phyloP scores from a whole-genome alignment of 2,797 vertebrate genomes.

The Setipinna tenuifilis region DNA sequence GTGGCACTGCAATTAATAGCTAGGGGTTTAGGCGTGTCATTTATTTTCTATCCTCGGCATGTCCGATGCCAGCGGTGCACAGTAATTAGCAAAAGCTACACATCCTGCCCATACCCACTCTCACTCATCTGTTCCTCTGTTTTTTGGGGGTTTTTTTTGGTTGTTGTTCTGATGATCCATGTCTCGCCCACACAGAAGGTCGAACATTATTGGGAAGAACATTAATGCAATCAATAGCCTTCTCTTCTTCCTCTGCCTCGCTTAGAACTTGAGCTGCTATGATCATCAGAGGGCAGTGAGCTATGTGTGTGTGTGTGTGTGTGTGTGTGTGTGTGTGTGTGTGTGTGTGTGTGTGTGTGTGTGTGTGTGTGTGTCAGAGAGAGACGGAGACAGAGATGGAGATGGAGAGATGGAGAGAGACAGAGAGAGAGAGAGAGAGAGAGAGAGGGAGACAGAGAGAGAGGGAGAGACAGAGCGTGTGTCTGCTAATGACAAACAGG shows the following conservation, averaged over 20 bases:
- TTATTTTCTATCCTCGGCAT: background rate
- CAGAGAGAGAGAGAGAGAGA: background rate
- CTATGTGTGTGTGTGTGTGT: background rate
- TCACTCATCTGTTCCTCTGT: background rate
- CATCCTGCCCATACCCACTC: background rate
- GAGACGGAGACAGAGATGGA: no score
- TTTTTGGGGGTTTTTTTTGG: background rate
- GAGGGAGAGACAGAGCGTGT: background rate
- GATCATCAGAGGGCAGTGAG: background rate
- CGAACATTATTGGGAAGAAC: background rate
- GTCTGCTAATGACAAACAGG: conserved; percentile 29
- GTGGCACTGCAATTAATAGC: background rate
- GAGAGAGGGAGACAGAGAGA: background rate
- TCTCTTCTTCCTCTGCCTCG: background rate
- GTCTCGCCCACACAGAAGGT: background rate
- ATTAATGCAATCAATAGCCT: background rate
- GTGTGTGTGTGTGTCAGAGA: no score
- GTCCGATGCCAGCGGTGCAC: background rate
- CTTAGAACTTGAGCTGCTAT: background rate
- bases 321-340: no score
- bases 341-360: no score
- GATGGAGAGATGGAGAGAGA: no score
- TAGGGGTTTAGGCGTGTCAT: background rate
- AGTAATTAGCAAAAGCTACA: background rate
- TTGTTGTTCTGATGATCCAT: background rate